phyloP scores from a whole-genome alignment of 1,140 invertebrate species.

The Nephila pilipes region DNA sequence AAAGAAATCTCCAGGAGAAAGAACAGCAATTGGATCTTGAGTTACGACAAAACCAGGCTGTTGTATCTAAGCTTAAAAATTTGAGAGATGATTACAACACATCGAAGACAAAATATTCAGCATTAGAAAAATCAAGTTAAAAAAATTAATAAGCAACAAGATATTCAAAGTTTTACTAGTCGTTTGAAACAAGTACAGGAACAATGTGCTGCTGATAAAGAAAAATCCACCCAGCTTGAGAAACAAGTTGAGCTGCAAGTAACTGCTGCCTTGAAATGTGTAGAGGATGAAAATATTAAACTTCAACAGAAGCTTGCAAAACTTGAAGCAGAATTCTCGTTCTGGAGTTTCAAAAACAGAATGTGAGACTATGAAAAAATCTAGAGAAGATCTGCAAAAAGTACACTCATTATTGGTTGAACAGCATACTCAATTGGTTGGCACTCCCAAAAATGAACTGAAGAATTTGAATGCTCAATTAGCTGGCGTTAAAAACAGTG shows the following conservation, averaged over 20 bases:
- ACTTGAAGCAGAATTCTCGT: conserved; percentile 63
- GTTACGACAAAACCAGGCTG: conserved; percentile 77
- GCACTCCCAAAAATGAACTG: conserved; percentile 50
- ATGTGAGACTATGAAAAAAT: conserved; percentile 57
- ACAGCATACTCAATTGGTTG: conserved; percentile 57
- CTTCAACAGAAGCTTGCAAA: conserved; percentile 39
- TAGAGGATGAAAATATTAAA: conserved; percentile 69
- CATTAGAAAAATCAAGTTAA: conserved; percentile 84
- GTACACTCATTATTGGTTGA: conserved; percentile 50
- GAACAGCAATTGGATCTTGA: conserved; percentile 81
- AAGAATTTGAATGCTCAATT: conserved; percentile 46
- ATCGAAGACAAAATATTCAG: conserved; percentile 84
- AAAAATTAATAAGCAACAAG: conserved; percentile 82
- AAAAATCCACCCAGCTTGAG: conserved; percentile 52
- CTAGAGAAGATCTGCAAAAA: conserved; percentile 66
- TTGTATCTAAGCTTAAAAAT: conserved; percentile 85
- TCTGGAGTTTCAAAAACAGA: conserved; percentile 49
- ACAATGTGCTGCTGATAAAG: conserved; percentile 83
- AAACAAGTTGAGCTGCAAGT: conserved; percentile 50
- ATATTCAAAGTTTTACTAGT: conserved; percentile 84
- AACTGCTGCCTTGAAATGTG: conserved; percentile 22
- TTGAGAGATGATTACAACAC: conserved; percentile 87
- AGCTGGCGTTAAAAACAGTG: conserved; percentile 33
- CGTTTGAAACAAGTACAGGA: conserved; percentile 85
- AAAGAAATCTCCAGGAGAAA: conserved; percentile 82